phyloP scores from a whole-genome alignment of 2,113 vertebrate genomes.

The Electrona antarctica region DNA sequence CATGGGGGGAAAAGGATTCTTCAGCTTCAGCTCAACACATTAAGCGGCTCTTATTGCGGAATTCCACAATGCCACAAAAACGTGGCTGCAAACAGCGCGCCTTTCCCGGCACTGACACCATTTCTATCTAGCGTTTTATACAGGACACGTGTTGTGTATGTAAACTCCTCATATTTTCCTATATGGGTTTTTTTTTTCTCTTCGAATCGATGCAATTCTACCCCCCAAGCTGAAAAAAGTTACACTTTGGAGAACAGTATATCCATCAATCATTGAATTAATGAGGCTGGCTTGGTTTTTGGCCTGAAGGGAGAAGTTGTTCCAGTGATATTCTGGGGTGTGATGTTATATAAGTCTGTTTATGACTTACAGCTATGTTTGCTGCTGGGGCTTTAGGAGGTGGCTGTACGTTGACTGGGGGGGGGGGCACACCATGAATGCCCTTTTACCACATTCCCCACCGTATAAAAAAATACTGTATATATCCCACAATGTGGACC shows the following conservation, averaged over 20 bases:
- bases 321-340: constrained; percentile 56
- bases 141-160: constrained; percentile 9
- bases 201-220: constrained; percentile 27
- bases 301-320: constrained; percentile 41
- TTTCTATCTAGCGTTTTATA: not conserved
- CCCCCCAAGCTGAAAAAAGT: constrained; percentile 7
- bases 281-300: constrained; percentile 41
- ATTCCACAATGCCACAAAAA: no score
- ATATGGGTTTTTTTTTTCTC: not conserved
- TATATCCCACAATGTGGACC: constrained; percentile 48
- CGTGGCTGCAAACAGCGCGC: no score
- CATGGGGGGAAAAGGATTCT: constrained; percentile 10
- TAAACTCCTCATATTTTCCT: constrained; percentile 12
- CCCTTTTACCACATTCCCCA: constrained; percentile 60
- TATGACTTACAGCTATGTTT: constrained; percentile 61
- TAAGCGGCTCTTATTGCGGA: no score
- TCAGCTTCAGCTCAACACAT: not conserved
- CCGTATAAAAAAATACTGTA: constrained; percentile 44
- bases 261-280: constrained; percentile 56
- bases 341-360: constrained; percentile 66
- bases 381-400: constrained; percentile 50
- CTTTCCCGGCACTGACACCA: not conserved
- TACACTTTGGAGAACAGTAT: constrained; percentile 33
- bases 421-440: constrained; percentile 64
- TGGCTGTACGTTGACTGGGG: constrained; percentile 54